Base-by-base conservation (phyloP, 2,797 vertebrate species). In the Rhinoraja longicauda region DNA sequence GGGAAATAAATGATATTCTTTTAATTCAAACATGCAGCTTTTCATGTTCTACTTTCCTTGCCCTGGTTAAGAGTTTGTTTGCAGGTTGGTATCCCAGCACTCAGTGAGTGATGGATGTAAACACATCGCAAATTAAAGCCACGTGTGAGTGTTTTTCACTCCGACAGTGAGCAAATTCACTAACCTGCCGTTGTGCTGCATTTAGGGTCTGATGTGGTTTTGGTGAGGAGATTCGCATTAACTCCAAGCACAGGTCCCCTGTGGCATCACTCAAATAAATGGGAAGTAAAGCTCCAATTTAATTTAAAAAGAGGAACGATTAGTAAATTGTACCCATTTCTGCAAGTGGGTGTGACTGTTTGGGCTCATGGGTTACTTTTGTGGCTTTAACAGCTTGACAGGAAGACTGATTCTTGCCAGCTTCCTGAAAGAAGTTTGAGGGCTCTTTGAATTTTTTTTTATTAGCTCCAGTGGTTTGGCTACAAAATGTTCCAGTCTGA, bases 111-210 rank as follows among this genome's bases (percentile, higher is more conserved):
- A 95, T 95, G 95, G 93, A 95, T 95, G 95, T 94, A 96, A 96
- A 96, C 95, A 95, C 93, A 94, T 94, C 94, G 26, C 95, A 95
- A 96, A 97, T 96, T 93, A 95, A 95, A 96, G 94, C 95, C 96
- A 96, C 95, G 95, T 96, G 95, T 94, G 67, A 91, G 8, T 73
- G 67, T 73, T 75, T 53, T 92, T 92, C 39, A 75, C 26, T 53
- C 64, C 53, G 70, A 72, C 70, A 75, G 70, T 73, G n/a, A 67
- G 84, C 62, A 88, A 67, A 88, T 36, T 88, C 59, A 88, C 84
- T 73, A 53, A 45, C 67, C 10, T 72, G 70, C 67, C 21, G 24
- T 39, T 21, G 5, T 26, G 67, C 90, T 73, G 90, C 36, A 53
- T 73, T 73, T 91, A 39, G 64, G 53, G 24, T 45, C 90, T 91